Evolutionary conservation across 1,140 invertebrate species (phyloP).

Genomic region (Hypothenemus hampei): DNA sequence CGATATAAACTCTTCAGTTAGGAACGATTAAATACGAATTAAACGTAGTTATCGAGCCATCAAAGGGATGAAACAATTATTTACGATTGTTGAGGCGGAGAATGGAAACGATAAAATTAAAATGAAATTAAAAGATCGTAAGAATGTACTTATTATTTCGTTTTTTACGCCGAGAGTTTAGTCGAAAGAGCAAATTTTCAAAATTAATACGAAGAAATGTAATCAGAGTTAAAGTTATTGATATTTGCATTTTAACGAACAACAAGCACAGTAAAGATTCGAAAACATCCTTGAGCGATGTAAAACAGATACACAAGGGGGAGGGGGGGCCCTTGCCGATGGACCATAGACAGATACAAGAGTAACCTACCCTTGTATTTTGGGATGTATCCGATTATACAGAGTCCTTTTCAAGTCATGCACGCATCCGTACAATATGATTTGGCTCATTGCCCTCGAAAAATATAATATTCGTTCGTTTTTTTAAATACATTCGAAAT

Average conservation of each 20-base stretch:
- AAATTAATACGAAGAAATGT: no score
- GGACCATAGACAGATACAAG: conserved; percentile 6
- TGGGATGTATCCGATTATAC: conserved; percentile 38
- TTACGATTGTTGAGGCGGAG: background rate
- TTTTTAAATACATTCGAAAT: conserved; percentile 37
- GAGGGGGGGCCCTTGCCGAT: conserved; percentile 6
- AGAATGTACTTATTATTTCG: background rate
- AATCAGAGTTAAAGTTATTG: no score
- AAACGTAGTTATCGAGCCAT: conserved; percentile 2
- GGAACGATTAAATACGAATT: conserved; percentile 8
- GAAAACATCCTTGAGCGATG: conserved; percentile 7
- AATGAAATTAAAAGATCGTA: conserved; percentile 8
- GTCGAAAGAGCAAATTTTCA: no score
- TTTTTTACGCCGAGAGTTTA: background rate
- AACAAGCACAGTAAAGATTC: background rate
- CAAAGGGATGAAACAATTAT: background rate
- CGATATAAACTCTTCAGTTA: no score
- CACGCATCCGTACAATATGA: conserved; percentile 43
- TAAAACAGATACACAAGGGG: no score
- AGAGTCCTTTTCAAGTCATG: conserved; percentile 36
- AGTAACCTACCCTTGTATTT: conserved; percentile 20
- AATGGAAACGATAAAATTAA: conserved; percentile 6
- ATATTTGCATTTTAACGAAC: no score
- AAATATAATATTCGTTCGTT: conserved; percentile 40
- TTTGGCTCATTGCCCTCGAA: conserved; percentile 45